phyloP scores from a whole-genome alignment of 2,888 invertebrate genomes.

The Allacma fusca region DNA sequence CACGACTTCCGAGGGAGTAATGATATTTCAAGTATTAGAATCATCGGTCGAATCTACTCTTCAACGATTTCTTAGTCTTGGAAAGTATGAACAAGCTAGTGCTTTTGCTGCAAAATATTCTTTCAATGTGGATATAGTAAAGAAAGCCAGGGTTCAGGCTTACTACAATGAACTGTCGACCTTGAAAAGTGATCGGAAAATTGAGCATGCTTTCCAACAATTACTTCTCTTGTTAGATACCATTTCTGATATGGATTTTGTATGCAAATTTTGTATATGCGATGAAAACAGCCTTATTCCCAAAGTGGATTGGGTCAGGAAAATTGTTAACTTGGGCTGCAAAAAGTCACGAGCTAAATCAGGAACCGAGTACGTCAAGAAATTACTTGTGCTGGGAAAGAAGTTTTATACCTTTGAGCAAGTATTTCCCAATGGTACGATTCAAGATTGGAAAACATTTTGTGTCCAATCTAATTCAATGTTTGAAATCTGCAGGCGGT shows the following conservation, averaged over 20 bases:
- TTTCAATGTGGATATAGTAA: conserved; percentile 58
- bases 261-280: conserved; percentile 54
- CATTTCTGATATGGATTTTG: conserved; percentile 54
- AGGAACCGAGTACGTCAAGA: conserved; percentile 37
- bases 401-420: conserved; percentile 59
- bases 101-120: conserved; percentile 50
- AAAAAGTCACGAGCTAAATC: conserved; percentile 43
- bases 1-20: conserved; percentile 23
- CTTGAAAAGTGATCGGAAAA: not conserved
- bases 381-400: conserved; percentile 49
- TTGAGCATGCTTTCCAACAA: conserved; percentile 39
- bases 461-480: conserved; percentile 53
- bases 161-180: conserved; percentile 34
- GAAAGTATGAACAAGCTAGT: conserved; percentile 55
- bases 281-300: conserved; percentile 39
- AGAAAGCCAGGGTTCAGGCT: conserved; percentile 55
- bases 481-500: conserved; percentile 52
- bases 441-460: conserved; percentile 56
- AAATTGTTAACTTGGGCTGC: conserved; percentile 52
- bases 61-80: conserved; percentile 55
- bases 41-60: conserved; percentile 56
- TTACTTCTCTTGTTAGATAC: conserved; percentile 40
- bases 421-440: conserved; percentile 49
- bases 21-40: conserved; percentile 55
- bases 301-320: conserved; percentile 54